Percentiles rank a stretch among this genome's conserved stretches.
Evolutionary conservation across 1,140 invertebrate species (phyloP).

Genomic region (Zaprionus tsacasi): DNA sequence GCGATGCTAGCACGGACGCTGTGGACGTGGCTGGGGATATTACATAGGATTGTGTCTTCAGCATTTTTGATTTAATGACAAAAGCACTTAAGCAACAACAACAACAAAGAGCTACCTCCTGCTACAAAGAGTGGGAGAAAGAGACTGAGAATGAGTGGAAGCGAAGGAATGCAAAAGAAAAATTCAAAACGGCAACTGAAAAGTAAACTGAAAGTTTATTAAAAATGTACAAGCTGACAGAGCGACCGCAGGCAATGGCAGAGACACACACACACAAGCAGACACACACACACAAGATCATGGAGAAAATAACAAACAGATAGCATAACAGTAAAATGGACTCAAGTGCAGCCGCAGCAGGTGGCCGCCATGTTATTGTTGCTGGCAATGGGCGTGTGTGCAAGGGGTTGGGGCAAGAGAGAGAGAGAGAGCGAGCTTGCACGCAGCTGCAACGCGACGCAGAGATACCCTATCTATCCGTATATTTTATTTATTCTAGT

Average conservation of each 20-base stretch:
- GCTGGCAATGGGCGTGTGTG: slow-evolving; percentile 4
- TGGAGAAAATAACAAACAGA: slow-evolving; percentile 55
- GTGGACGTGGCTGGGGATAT: neutral
- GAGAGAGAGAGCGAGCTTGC: too few species aligned
- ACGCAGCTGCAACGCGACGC: neutral
- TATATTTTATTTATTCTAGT: neutral
- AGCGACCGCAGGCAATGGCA: slow-evolving; percentile 36
- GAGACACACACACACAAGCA: slow-evolving; percentile 17
- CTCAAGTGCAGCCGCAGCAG: slow-evolving; percentile 80
- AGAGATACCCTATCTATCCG: neutral
- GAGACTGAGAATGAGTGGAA: slow-evolving; percentile 20
- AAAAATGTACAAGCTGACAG: slow-evolving; percentile 70
- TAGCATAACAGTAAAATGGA: slow-evolving; percentile 63
- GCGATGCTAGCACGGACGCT: slow-evolving; percentile 9
- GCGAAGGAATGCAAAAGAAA: slow-evolving; percentile 28
- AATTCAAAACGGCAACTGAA: slow-evolving; percentile 40
- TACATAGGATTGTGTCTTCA: slow-evolving; percentile 2
- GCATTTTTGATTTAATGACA: slow-evolving; percentile 31
- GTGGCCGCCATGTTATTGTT: slow-evolving; percentile 69
- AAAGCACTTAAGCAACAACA: slow-evolving; percentile 34
- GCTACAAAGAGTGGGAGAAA: neutral
- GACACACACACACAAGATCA: slow-evolving; percentile 17
- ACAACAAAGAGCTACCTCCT: slow-evolving; percentile 13
- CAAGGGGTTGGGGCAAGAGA: neutral
- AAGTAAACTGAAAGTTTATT: slow-evolving; percentile 69